Base-by-base conservation (phyloP, 2,113 vertebrate species). In the Vireo altiloquus region DNA sequence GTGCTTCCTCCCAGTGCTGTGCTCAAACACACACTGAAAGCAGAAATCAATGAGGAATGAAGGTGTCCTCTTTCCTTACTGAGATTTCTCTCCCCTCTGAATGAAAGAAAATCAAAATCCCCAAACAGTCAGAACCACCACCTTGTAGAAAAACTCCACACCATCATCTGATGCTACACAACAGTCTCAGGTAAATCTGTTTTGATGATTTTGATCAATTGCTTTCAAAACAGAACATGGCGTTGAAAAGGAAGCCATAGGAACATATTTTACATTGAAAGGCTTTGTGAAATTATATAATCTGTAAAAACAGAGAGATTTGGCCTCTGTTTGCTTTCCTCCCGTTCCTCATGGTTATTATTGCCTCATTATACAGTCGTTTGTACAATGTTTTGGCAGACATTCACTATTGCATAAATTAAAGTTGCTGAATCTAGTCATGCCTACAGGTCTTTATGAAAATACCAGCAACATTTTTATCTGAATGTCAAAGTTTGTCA, bases 401-500 rank as follows among this genome's bases (percentile, higher is more conserved):
- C 96, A 95, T 96, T 97, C 97, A 71, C 93, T 94, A 66, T 78
- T 97, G 96, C 97, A 97, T 98, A 97, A 97, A 98, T 98, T 97
- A 97, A 97, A 97, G 89, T 95, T 95, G 95, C 92, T 63, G 95
- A 97, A 96, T 95, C 69, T 96, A 70, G 25, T 97, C 97, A 97
- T 98, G 97, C 97, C 96, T 97, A 97, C 96, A 97, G 95, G 95
- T 98, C 91, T 97, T 97, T 96, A 97, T 95, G 96, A 97, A 98
- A 98, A 98, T 95, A 97, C 80, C 92, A 96, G 95, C 80, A 98
- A 97, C 95, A 93, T 96, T 98, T 98, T 97, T 96, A 98, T 97
- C 96, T 97, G 97, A 98, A 98, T 97, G 96, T 98, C 97, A 98
- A 97, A 94, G 90, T 98, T 98, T 98, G 95, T 97, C 97, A 98